Evolutionary conservation across 2,888 invertebrate species (phyloP), one percentile per base, ranked within the genome.

Genomic region (Apamea anceps): DNA sequence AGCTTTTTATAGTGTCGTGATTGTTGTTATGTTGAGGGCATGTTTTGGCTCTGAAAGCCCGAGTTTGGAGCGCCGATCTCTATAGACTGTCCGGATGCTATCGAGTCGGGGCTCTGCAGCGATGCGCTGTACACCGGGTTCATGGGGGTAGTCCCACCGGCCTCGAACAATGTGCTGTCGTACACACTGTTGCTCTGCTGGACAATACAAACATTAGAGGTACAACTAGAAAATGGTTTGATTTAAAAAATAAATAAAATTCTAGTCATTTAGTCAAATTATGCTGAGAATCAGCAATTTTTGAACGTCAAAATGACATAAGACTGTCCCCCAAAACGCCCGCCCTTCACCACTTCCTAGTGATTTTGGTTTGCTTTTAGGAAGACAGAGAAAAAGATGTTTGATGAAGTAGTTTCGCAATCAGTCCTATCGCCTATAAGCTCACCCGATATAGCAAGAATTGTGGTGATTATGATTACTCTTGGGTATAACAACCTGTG

Each of bases 151-250:
- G 97, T 95, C 85, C 97, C 97, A 77, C 97, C 97, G 42, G 97
- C 97, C 92, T 98, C 98, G 94, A 98, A 98, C 86, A 98, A 97
- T 78, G 98, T 98, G 91, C 98, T 98, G 94, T 98, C 98, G 93
- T 98, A 98, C 80, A 98, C 97, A 92, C 98, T 98, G 96, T 98
- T 98, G 91, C 98, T 98, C 98, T 98, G 96, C 94, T 95, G 79
- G 73, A 86, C 84, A 80, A 68, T 57, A 79, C 57, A 79, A 76
- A 81, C 66, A 48, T 78, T 76, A 72, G 37, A 67, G 63, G 21
- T 51, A 67, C 65, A 54, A 65, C 32, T 42, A 51, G 10, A 75
- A 62, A 62, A n/a, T 12, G 7, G 10, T 54, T 37, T 8, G n/a
- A 12, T n/a, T 21, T 79, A 42, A 42, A 42, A 42, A 42, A 42